phyloP scores from a whole-genome alignment of 2,888 invertebrate species.

The Rhabditoides inermis region DNA sequence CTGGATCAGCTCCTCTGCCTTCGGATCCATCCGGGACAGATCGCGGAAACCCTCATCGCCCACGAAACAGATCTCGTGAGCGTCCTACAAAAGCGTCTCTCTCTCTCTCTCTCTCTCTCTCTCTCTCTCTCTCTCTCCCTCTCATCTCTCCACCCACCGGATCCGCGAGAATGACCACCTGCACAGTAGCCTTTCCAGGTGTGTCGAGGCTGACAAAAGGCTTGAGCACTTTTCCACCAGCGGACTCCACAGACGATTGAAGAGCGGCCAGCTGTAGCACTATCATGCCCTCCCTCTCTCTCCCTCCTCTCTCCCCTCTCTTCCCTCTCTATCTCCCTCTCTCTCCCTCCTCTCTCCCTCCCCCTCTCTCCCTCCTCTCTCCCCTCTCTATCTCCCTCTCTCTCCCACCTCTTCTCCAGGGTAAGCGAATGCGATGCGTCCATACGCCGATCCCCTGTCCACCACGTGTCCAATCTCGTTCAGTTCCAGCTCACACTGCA shows the following conservation, averaged over 20 bases:
- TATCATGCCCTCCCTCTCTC: not conserved
- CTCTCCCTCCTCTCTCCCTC: not conserved
- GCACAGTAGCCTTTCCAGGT: slow-evolving; percentile 89
- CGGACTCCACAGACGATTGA: slow-evolving; percentile 66
- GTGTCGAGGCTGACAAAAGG: slow-evolving; percentile 86
- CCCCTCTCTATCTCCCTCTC: slow-evolving; percentile 20
- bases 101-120: too few species aligned
- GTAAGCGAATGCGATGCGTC: slow-evolving; percentile 85
- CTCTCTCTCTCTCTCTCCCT: too few species aligned
- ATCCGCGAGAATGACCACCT: slow-evolving; percentile 89
- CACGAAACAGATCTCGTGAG: slow-evolving; percentile 95
- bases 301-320: not conserved
- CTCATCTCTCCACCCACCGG: too few species aligned
- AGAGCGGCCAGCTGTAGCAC: slow-evolving; percentile 66
- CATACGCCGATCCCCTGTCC: slow-evolving; percentile 80
- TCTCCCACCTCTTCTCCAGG: slow-evolving; percentile 58
- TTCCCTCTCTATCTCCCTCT: too few species aligned
- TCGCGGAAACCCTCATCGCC: slow-evolving; percentile 87
- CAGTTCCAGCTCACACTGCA: slow-evolving; percentile 66
- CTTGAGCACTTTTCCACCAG: slow-evolving; percentile 69
- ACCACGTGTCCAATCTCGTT: slow-evolving; percentile 57
- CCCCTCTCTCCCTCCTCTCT: not conserved
- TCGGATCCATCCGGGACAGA: slow-evolving; percentile 64
- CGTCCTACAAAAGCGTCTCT: slow-evolving; percentile 62
- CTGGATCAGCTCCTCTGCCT: slow-evolving; percentile 71